Base-by-base conservation (phyloP, 2,888 invertebrate species). In the Mamestra brassicae region DNA sequence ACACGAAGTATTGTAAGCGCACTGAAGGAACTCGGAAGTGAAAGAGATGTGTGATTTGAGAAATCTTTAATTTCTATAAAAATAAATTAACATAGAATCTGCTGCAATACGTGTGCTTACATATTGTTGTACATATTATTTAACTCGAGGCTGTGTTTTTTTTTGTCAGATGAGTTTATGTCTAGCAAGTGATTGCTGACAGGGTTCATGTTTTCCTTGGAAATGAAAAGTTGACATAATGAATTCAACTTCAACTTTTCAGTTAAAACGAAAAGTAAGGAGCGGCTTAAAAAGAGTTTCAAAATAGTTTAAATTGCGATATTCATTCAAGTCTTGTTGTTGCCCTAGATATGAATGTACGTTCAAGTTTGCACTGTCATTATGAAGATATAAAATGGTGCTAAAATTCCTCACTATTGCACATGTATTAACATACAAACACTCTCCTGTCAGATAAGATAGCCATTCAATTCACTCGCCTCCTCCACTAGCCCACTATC, bases 401-500 rank as follows among this genome's bases (percentile, higher is more conserved):
- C n/a, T 42, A 1, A 38, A 50, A 17, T 34, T n/a, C 1, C 13
- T 4, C 36, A 47, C 36, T n/a, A 11, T n/a, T 72, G 38, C 38
- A 54, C 26, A 15, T 34, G 15, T 72, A 13, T 58, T 52, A 54
- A 60, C 17, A 58, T 17, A 36, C n/a, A 58, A 55, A 74, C 17
- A 55, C 60, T 73, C 60, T 55, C 42, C n/a, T 4, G 8, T 26
- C 15, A 26, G 52, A 70, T 70, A 61, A 70, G 55, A 60, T 52
- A 55, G 55, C 2, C 10, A 45, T 17, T 47, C 10, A 58, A 50
- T 52, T 38, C 38, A 36, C 76, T 76, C n/a, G 26, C 7, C 15
- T 10, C n/a, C 55, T 45, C 26, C 13, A 74, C 62, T 54, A 3
- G 26, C 10, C 36, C 4, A 47, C 36, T 67, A 82, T 70, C 77